A percentile compares a stretch with the other conserved stretches of the same genome.
Conservation (phyloP, 2,888 invertebrate species). For the Epinotia bilunana region DNA sequence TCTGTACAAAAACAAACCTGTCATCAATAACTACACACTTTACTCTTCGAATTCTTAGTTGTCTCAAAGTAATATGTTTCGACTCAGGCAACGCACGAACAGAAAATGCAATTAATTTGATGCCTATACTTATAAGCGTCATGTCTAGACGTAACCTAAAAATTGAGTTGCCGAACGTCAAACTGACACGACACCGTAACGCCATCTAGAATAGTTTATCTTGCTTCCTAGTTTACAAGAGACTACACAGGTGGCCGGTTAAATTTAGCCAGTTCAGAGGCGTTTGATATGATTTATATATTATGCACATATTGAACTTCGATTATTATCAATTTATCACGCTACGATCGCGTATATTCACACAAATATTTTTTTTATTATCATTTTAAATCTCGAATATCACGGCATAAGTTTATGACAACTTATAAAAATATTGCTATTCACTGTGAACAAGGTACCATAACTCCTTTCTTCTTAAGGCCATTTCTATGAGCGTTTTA, state of each 20-base stretch:
- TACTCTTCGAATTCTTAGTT: conserved; percentile 54
- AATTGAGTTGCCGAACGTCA: conserved; percentile 47
- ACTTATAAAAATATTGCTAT: too few relatives aligned
- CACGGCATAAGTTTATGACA: too few relatives aligned
- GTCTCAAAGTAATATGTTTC: conserved; percentile 50
- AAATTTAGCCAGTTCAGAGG: not conserved
- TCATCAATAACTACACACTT: conserved; percentile 52
- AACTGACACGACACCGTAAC: conserved; percentile 47
- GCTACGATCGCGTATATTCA: too few relatives aligned
- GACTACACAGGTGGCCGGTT: conserved; percentile 26
- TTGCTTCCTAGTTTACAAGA: not conserved
- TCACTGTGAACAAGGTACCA: too few relatives aligned
- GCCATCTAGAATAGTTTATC: conserved; percentile 58
- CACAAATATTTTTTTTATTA: too few relatives aligned
- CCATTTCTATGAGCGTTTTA: too few relatives aligned
- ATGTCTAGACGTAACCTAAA: conserved; percentile 62
- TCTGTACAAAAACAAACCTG: conserved; percentile 4
- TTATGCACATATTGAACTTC: too few relatives aligned
- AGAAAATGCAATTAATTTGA: conserved; percentile 57
- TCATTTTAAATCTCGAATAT: too few relatives aligned
- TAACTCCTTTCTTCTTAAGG: too few relatives aligned
- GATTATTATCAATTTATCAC: too few relatives aligned
- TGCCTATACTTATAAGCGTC: conserved; percentile 61
- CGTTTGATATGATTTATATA: conserved; percentile 1
- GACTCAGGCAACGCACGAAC: conserved; percentile 47